These are phyloP conservation scores for Lordiphosa stackelbergi DNA, from an alignment of 1,140 invertebrate species.

Conservation along the genomic window DNA sequence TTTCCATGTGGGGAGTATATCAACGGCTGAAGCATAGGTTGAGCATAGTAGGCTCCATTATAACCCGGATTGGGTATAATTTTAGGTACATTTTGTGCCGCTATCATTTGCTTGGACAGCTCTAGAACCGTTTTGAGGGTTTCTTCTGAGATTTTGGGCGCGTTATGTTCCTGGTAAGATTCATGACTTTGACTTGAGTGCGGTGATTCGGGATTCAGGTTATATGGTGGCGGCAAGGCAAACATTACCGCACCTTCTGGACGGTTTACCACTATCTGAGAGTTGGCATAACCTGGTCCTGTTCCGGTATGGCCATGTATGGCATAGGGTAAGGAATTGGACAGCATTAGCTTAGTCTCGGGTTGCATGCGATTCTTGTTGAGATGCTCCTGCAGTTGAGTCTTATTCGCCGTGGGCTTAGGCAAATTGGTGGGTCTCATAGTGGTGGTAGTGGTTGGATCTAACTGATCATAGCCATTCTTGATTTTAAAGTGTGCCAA, in stretches of 20 bases:
- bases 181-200: conserved; percentile 36
- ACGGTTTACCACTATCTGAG: conserved; percentile 76
- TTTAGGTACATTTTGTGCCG: conserved; percentile 67
- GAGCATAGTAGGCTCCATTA: conserved; percentile 45
- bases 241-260: conserved; percentile 75
- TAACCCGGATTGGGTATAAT: conserved; percentile 60
- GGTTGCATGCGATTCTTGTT: conserved; percentile 51
- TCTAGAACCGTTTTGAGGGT: conserved; percentile 74
- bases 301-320: conserved; percentile 19
- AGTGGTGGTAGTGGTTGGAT: conserved; percentile 25
- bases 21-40: conserved; percentile 63
- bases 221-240: conserved; percentile 45
- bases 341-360: conserved; percentile 63
- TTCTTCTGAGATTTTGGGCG: conserved; percentile 74
- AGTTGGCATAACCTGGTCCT: conserved; percentile 59
- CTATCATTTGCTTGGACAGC: conserved; percentile 75
- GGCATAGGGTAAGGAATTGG: conserved; percentile 40
- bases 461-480: conserved; percentile 58
- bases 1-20: conserved; percentile 48
- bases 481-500: conserved; percentile 73
- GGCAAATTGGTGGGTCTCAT: conserved; percentile 19
- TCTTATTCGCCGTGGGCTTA: conserved; percentile 41
- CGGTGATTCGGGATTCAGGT: conserved; percentile 16
- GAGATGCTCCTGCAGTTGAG: conserved; percentile 51
- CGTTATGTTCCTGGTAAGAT: conserved; percentile 33